phyloP scores from a whole-genome alignment of 2,113 vertebrate genomes.

The Nycticorax nycticorax region DNA sequence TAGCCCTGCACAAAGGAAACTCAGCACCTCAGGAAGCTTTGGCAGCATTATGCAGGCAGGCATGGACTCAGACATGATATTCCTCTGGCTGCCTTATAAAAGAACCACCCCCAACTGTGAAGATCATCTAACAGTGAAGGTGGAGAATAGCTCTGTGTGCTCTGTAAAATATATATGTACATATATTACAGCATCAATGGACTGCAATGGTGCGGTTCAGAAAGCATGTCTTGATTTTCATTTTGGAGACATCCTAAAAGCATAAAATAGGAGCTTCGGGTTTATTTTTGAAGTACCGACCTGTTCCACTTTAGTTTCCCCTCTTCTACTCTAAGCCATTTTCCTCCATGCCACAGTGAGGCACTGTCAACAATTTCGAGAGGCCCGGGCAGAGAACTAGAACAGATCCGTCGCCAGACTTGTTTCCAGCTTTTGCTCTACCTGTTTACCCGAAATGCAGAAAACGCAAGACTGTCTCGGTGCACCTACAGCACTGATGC shows the following conservation, averaged over 20 bases:
- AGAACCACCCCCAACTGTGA: not conserved
- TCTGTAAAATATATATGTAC: not conserved
- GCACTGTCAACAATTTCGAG: not conserved
- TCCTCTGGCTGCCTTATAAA: not conserved
- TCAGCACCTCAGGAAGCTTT: not conserved
- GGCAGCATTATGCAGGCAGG: not conserved
- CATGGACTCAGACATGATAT: not conserved
- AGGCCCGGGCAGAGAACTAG: not conserved
- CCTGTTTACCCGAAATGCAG: not conserved
- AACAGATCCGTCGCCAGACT: not conserved
- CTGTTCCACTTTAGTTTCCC: not conserved
- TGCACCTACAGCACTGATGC: not conserved
- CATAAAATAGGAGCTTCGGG: not conserved
- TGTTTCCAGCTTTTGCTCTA: not conserved
- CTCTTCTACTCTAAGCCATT: not conserved
- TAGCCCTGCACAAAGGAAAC: not conserved
- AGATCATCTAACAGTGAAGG: not conserved
- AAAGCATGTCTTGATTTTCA: not conserved
- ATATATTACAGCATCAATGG: not conserved
- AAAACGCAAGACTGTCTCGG: not conserved
- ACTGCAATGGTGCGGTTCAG: not conserved
- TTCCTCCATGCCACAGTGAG: accelerated
- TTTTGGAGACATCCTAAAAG: not conserved
- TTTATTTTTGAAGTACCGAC: not conserved
- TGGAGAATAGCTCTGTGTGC: not conserved